Evolutionary conservation across 1,140 invertebrate genomes (phyloP), one percentile per base, ranked within the genome.

Genomic region (Danaus plexippus): DNA sequence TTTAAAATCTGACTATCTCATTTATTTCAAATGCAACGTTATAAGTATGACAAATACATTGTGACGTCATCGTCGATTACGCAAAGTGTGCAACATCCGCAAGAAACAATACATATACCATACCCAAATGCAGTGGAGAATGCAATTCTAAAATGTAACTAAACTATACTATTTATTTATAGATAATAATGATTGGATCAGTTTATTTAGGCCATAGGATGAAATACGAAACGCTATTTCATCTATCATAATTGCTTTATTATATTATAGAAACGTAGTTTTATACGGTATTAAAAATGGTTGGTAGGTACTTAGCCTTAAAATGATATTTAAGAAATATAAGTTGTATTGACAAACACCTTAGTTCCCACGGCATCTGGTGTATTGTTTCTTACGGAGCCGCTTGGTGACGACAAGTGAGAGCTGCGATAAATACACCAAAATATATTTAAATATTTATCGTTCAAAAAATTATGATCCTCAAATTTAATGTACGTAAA

Each of bases 351-450:
- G 67, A 77, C 71, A 74, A 69, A 79, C 71, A 81, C 76, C 75
- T 80, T 78, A 47, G 54, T 63, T 61, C 64, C 66, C 66, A 60
- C 67, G 64, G 53, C 63, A 69, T 60, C 61, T 49, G 56, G 56
- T 54, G 64, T 78, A 79, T 80, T 74, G 75, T 80, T 80, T 70
- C 69, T 76, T 75, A 77, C 62, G 71, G 69, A 69, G 67, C 47
- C 49, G 49, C 48, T 50, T 49, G 46, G 53, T 51, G 53, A 50
- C 49, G 52, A 11, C 56, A 41, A 55, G 50, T 47, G 49, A 45
- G 47, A 57, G 53, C 63, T 65, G 59, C 40, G 59, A 61, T 42
- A 47, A 56, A 60, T 60, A 61, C 52, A 61, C 54, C 53, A 61
- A 12, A 53, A 53, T 32, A 46, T 11, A 53, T 53, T 22, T 45